A percentile compares a stretch with the other conserved stretches of the same genome.
phyloP scores from a whole-genome alignment of 2,797 vertebrate species.

The Pampus argenteus region DNA sequence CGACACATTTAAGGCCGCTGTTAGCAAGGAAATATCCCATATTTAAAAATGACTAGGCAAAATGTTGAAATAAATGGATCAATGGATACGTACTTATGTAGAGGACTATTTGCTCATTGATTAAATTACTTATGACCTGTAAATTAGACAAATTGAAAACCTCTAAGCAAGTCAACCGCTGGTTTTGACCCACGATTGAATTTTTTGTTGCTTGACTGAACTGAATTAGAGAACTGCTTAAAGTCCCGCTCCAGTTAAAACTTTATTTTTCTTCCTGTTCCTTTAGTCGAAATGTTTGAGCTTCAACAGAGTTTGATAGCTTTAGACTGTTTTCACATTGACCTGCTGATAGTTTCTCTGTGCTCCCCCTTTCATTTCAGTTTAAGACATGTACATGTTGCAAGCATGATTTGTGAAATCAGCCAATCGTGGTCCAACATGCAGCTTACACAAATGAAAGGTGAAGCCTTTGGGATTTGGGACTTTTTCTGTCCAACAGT shows the following conservation, averaged over 20 bases:
- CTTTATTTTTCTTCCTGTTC: not conserved
- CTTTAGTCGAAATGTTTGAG: not conserved
- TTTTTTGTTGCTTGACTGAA: not conserved
- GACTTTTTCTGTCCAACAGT: too few species aligned
- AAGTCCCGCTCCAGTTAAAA: not conserved
- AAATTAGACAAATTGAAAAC: conserved; percentile 2
- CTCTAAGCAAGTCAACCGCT: not conserved
- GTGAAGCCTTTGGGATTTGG: too few species aligned
- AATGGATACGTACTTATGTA: not conserved
- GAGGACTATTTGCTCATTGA: conserved; percentile 10
- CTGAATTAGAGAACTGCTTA: not conserved
- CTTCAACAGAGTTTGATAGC: not conserved
- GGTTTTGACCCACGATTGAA: not conserved
- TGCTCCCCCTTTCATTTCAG: not conserved
- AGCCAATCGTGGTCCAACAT: too few species aligned
- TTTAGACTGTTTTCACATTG: not conserved
- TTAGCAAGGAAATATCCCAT: too few species aligned
- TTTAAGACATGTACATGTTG: not conserved
- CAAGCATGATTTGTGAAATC: too few species aligned
- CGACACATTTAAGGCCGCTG: not conserved
- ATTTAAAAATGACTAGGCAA: not conserved
- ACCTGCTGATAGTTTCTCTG: not conserved
- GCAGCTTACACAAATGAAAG: too few species aligned
- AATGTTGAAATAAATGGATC: not conserved
- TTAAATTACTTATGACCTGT: too few species aligned